Conservation (phyloP, 2,797 vertebrate genomes). For the Garrulus glandarius region DNA sequence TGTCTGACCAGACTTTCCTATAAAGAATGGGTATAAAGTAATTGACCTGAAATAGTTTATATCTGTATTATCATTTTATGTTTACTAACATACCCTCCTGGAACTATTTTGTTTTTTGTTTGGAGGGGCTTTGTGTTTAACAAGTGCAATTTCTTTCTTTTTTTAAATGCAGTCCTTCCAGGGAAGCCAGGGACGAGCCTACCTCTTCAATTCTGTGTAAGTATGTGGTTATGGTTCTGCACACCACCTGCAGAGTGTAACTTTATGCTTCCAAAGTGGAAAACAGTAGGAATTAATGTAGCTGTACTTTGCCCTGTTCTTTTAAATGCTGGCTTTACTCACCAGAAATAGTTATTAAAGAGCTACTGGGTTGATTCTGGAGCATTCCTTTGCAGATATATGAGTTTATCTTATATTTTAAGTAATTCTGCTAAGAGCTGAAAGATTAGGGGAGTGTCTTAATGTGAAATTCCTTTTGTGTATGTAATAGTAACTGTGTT, state of each 20-base stretch:
- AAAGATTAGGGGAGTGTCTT: not conserved
- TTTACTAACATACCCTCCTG: not conserved
- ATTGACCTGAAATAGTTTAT: not conserved
- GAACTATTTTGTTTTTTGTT: not conserved
- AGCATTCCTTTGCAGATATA: not conserved
- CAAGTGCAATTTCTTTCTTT: not conserved
- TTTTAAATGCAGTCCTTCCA: conserved; percentile 88
- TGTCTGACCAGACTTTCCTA: not conserved
- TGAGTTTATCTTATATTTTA: not conserved
- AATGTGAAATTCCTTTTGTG: not conserved
- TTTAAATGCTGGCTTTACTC: not conserved
- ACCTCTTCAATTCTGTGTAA: conserved; percentile 99
- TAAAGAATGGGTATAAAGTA: not conserved
- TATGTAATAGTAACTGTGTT: not conserved
- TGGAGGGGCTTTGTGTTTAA: not conserved
- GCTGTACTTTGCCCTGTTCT: not conserved
- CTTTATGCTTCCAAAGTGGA: not conserved
- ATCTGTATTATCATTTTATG: not conserved
- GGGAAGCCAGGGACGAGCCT: conserved; percentile 96
- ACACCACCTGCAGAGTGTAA: not conserved
- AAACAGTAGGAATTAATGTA: not conserved
- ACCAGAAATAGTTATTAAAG: not conserved
- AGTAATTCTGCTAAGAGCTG: not conserved
- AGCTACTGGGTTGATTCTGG: not conserved
- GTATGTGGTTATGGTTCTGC: conserved; percentile 59